phyloP scores from a whole-genome alignment of 1,140 invertebrate species.

The Neodiprion virginianus region DNA sequence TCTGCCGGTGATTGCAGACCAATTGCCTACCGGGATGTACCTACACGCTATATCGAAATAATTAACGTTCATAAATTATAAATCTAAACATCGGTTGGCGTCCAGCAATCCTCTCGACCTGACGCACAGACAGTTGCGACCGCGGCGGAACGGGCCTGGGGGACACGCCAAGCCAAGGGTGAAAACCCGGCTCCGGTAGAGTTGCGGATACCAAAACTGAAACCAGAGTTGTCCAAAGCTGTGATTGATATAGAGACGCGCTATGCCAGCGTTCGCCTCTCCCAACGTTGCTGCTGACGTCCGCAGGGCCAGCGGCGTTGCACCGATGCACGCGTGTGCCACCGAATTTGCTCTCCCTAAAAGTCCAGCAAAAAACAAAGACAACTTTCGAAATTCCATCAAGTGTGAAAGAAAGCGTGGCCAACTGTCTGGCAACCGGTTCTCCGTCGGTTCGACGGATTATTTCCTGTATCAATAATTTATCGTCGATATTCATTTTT shows the following conservation, averaged over 20 bases:
- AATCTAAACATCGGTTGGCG: constrained; percentile 58
- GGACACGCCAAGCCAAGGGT: constrained; percentile 36
- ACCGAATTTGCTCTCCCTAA: too few species aligned
- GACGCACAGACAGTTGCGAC: constrained; percentile 22
- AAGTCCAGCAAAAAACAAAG: too few species aligned
- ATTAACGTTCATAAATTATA: constrained; percentile 63
- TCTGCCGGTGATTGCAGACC: neutral
- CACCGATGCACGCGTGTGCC: neutral
- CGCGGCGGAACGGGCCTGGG: constrained; percentile 15
- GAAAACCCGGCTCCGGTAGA: constrained; percentile 45
- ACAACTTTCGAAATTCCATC: too few species aligned
- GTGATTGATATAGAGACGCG: constrained; percentile 63
- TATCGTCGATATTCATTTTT: too few species aligned
- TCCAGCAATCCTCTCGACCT: constrained; percentile 1
- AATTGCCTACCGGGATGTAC: constrained; percentile 26
- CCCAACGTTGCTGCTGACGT: neutral
- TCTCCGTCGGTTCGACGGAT: too few species aligned
- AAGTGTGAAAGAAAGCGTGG: too few species aligned
- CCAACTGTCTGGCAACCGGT: too few species aligned
- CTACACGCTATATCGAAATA: constrained; percentile 51
- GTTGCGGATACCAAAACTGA: constrained; percentile 43
- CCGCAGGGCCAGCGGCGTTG: neutral
- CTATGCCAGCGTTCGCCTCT: constrained; percentile 6
- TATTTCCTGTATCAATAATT: too few species aligned
- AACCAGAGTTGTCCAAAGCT: constrained; percentile 1